Conservation (phyloP, 2,888 invertebrate species). For the Cremastinae sp. region DNA sequence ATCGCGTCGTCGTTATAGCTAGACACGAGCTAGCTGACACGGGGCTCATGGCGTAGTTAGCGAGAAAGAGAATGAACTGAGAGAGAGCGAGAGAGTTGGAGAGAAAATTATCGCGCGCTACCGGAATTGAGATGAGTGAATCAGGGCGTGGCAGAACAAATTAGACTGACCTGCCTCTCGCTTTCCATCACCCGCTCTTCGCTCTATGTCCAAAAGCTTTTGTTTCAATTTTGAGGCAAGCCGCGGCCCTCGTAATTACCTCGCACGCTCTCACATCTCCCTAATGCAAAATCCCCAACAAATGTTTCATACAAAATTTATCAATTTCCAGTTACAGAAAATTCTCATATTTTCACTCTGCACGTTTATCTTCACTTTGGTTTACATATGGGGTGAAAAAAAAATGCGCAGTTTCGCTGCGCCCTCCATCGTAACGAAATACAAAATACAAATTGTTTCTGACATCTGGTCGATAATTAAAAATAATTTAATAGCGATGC, state of each 20-base stretch:
- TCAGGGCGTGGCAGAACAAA: slow-evolving; percentile 61
- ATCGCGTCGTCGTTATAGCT: slow-evolving; percentile 18
- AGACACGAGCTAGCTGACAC: slow-evolving; percentile 29
- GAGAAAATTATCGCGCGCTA: slow-evolving; percentile 42
- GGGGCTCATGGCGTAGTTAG: slow-evolving; percentile 18
- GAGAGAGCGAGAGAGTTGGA: slow-evolving; percentile 1
- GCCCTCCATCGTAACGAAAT: too few relatives aligned
- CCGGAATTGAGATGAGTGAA: slow-evolving; percentile 57
- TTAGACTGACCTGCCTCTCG: slow-evolving; percentile 55
- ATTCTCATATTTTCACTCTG: too few relatives aligned
- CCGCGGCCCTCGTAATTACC: slow-evolving; percentile 54
- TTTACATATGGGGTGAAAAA: too few relatives aligned
- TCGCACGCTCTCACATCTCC: slow-evolving; percentile 33
- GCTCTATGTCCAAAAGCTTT: slow-evolving; percentile 42
- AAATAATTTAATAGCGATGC: too few relatives aligned
- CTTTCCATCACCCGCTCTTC: slow-evolving; percentile 31
- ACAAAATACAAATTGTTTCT: too few relatives aligned
- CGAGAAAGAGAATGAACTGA: neutral
- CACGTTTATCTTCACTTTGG: too few relatives aligned
- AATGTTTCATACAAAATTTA: too few relatives aligned
- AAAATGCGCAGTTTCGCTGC: too few relatives aligned
- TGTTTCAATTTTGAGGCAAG: slow-evolving; percentile 56
- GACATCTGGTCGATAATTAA: too few relatives aligned
- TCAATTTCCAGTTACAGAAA: too few relatives aligned
- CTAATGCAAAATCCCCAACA: neutral